Percentiles rank a stretch among this genome's conserved stretches.
Evolutionary conservation across 2,797 vertebrate species (phyloP).

Genomic region (Triplophysa bombifrons): DNA sequence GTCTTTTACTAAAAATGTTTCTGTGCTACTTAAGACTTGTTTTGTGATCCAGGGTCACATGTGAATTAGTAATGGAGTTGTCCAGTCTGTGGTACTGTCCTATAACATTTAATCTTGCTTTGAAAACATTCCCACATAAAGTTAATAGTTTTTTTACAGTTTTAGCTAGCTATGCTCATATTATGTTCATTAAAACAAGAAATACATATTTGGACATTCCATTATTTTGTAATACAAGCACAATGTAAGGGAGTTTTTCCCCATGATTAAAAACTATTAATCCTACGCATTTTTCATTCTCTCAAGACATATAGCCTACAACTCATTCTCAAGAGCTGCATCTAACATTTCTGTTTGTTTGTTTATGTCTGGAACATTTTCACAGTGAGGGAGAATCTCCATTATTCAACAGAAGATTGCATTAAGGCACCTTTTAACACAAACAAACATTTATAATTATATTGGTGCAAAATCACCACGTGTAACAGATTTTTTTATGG

Average conservation of each 20-base stretch:
- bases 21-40: too few relatives aligned
- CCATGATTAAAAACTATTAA: neutral
- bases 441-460: neutral
- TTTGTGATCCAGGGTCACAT: too few relatives aligned
- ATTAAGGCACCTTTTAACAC: neutral
- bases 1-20: too few relatives aligned
- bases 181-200: too few relatives aligned
- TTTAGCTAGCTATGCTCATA: neutral
- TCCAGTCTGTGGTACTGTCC: conserved; percentile 12
- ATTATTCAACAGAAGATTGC: conserved; percentile 6
- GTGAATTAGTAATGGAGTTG: neutral
- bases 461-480: neutral
- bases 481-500: neutral
- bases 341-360: too few relatives aligned
- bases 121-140: conserved; percentile 18
- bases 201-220: conserved; percentile 18
- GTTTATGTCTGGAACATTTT: neutral
- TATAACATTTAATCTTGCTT: conserved; percentile 36
- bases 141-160: neutral
- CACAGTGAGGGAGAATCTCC: neutral
- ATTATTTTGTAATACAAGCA: conserved; percentile 34
- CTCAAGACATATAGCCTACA: neutral
- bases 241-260: conserved; percentile 26
- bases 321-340: neutral
- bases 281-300: neutral